Evolutionary conservation across 2,888 invertebrate species (phyloP).

Genomic region (Dermolepida albohirtum): DNA sequence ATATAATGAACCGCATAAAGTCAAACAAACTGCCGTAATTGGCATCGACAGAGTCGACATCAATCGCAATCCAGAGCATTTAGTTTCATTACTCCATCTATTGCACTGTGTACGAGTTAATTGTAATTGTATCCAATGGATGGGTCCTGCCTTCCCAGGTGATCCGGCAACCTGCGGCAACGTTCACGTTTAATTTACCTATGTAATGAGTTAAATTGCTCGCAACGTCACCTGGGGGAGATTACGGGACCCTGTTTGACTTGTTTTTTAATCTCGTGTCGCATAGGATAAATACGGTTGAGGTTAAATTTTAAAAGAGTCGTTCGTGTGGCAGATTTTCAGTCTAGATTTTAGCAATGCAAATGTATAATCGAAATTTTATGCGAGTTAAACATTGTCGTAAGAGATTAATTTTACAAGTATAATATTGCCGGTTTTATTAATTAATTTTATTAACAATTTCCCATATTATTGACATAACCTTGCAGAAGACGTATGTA

Average conservation of each 20-base stretch:
- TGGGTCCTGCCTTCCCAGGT: constrained; percentile 46
- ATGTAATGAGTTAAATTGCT: constrained; percentile 62
- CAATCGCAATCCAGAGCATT: constrained; percentile 19
- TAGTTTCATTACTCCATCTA: constrained; percentile 13
- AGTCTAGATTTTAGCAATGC: no score
- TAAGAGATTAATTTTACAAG: no score
- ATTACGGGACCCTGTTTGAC: background rate
- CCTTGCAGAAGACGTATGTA: no score
- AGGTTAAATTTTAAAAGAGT: no score
- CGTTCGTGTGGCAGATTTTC: no score
- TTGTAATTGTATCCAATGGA: constrained; percentile 49
- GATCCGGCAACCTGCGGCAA: constrained; percentile 6
- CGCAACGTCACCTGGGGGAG: constrained; percentile 61
- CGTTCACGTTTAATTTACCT: constrained; percentile 62
- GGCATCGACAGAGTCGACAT: constrained; percentile 41
- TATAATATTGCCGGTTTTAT: no score
- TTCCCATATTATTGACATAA: no score
- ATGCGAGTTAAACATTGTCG: no score
- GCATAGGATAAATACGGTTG: no score
- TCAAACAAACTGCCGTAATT: constrained; percentile 54
- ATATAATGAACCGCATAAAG: constrained; percentile 55
- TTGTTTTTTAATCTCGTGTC: no score
- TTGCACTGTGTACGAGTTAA: background rate
- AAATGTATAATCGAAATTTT: no score
- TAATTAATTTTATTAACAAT: no score